Base-by-base conservation (phyloP, 2,888 invertebrate species). In the Lycophotia porphyrea region DNA sequence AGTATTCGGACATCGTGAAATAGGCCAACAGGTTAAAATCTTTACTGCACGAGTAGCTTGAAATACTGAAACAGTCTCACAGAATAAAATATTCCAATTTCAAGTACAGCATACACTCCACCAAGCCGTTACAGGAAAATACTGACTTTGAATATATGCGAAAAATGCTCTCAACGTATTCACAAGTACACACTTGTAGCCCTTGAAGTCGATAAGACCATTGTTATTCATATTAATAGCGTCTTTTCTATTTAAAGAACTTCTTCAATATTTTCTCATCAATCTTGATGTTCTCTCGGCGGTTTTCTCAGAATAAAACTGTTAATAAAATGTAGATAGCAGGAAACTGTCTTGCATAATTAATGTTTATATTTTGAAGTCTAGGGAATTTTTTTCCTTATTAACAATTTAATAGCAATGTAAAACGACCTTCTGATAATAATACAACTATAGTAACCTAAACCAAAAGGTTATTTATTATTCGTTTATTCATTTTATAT, bases 161-260 rank as follows among this genome's bases (percentile, higher is more conserved):
- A 76, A 71, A 72, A 73, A 71, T 73, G 34, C 44, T 85, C 71
- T 58, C 34, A 68, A 68, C 52, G 71, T 81, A 63, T 65, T 73
- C 15, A 31, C 18, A 65, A 71, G 55, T 55, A 68, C 44, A 9
- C 44, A 34, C 63, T 68, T 34, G 55, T 52, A 11, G n/a, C 34
- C 31, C 4, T 63, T 63, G 44, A 55, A 83, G 60, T 69, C 49
- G 82, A 74, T 69, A 71, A 47, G 60, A 34, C 68, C 31, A 64
- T 77, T 71, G 47, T 84, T 84, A 81, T 65, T 71, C 52, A 81
- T 74, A 74, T 61, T 73, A 81, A 79, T 39, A 70, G n/a, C 68
- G 11, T 27, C 18, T 84, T 70, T 68, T 60, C 27, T 78, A 79
- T 81, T 67, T 44, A 63, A 73, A 66, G 55, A 80, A 66, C 63